Base-by-base conservation (phyloP, 92 coral and sea anemone genomes). In the Hydrozoanthus gracilis region DNA sequence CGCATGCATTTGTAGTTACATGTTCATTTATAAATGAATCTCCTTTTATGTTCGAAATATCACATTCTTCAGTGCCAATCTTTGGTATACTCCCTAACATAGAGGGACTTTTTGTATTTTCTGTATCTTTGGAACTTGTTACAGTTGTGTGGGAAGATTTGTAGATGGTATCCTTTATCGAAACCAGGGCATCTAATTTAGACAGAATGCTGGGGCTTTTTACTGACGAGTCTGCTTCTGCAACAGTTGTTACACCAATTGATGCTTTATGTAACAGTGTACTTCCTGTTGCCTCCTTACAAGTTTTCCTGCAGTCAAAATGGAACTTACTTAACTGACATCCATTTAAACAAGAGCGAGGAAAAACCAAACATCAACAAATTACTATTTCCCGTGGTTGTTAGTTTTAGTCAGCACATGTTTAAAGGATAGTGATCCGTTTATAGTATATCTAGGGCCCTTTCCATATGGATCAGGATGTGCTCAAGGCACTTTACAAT, bases 141-240 rank as follows among this genome's bases (percentile, higher is more conserved):
- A 64, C 69, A 16, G 60, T 17, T 14, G 39, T 20, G 5, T 80
- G 60, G 1, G 12, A 7, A 9, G 74, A 46, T 49, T 80, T 80
- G 6, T 10, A 46, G 16, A 51, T 27, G 39, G 39, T 27, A 60
- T 67, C 56, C 20, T 80, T 67, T 9, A 15, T 11, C 7, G 55
- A 35, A 48, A 44, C 46, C 73, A 15, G 55, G 17, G 48, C 17
- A 17, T 80, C 20, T 45, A 44, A 56, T 35, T 6, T 76, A 11
- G 45, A 15, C 52, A 44, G 2, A 9, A 15, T 48, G 46, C 83
- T 58, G 39, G 82, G 82, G 76, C 77, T 82, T 61, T 67, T 82
- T 35, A 82, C 39, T 14, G 88, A 86, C 2, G 90, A 82, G 71
- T 90, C 90, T 4, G 90, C 90, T 73, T 87, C 90, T 58, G 90